A percentile compares a stretch with the other conserved stretches of the same genome.
phyloP scores from a whole-genome alignment of 2,797 vertebrate genomes.

The Hapalemur alaotrensis region DNA sequence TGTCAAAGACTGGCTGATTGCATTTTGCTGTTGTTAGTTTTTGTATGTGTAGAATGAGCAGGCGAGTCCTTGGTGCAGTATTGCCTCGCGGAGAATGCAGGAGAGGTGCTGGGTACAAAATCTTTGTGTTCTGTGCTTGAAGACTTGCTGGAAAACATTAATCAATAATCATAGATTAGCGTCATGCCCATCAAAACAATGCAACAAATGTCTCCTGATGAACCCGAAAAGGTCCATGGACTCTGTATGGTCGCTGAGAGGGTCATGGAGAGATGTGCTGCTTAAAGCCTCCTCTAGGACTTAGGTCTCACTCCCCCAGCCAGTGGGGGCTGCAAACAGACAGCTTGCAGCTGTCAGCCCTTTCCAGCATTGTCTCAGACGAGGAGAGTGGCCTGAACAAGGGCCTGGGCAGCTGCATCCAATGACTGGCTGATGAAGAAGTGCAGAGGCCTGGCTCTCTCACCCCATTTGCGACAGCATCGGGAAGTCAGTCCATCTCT shows the following conservation, averaged over 20 bases:
- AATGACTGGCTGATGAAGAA: not conserved
- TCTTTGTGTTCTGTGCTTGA: not conserved
- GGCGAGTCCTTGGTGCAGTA: not conserved
- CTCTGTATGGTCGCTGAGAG: not conserved
- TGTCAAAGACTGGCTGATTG: not conserved
- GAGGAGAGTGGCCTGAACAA: not conserved
- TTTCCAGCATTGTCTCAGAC: not conserved
- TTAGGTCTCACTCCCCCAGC: not conserved
- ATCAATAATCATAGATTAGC: not conserved
- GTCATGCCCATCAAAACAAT: not conserved
- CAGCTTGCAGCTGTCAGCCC: not conserved
- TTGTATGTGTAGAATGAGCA: not conserved
- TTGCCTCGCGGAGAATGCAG: not conserved
- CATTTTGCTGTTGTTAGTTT: not conserved
- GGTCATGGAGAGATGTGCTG: rapidly evolving
- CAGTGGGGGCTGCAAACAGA: not conserved
- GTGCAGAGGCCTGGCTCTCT: not conserved
- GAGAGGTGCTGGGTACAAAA: not conserved
- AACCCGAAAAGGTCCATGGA: not conserved
- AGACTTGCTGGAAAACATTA: not conserved
- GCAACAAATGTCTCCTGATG: not conserved
- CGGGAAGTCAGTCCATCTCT: not conserved
- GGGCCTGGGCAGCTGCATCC: not conserved
- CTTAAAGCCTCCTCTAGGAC: not conserved
- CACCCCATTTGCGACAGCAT: not conserved